These are phyloP conservation scores for Acrocephalus kingi DNA, from an alignment of 2,113 vertebrate genomes.

Conservation along the genomic window DNA sequence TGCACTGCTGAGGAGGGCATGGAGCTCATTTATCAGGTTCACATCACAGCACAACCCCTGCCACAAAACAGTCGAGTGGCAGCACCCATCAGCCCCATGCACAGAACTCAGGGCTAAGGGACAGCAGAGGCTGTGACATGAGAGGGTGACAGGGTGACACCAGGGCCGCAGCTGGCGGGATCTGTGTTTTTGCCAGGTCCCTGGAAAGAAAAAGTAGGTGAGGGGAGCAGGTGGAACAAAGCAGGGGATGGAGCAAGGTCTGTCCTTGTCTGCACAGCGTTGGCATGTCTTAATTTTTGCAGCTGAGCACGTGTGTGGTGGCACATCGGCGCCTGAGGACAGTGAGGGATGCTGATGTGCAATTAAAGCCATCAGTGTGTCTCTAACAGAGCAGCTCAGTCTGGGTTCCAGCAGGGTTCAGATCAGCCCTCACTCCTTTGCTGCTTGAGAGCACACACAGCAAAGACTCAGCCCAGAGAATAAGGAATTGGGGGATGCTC, in stretches of 20 bases:
- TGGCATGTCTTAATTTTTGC: not conserved
- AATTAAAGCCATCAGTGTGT: not conserved
- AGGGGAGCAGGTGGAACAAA: not conserved
- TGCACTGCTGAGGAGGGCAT: accelerated
- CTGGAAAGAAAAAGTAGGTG: not conserved
- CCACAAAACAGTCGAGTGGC: accelerated
- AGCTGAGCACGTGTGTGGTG: accelerated
- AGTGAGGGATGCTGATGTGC: not conserved
- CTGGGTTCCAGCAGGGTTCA: accelerated
- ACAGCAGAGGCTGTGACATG: not conserved
- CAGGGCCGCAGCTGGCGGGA: accelerated
- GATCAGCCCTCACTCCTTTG: not conserved
- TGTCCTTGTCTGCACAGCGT: not conserved
- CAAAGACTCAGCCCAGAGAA: not conserved
- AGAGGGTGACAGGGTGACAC: not conserved
- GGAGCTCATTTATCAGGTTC: not conserved
- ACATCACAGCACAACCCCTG: not conserved
- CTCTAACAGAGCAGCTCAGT: not conserved
- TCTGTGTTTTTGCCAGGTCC: not conserved
- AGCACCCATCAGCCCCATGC: not conserved
- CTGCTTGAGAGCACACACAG: not conserved
- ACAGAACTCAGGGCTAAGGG: accelerated
- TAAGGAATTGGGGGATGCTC: not conserved
- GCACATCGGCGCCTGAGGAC: accelerated
- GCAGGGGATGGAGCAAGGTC: not conserved